phyloP scores from a whole-genome alignment of 2,888 invertebrate species.

The Tachina fera region DNA sequence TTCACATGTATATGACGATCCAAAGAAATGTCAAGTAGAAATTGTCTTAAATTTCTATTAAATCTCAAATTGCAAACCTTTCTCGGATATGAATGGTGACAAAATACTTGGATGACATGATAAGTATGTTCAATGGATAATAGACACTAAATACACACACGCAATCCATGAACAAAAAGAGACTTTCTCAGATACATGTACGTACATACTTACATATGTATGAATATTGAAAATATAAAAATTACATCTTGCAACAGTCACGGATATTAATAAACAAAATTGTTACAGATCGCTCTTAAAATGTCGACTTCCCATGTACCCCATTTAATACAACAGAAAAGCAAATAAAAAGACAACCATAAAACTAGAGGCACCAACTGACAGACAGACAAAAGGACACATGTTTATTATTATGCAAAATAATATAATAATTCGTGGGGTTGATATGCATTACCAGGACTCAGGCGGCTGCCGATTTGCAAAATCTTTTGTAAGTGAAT shows the following conservation, averaged over 20 bases:
- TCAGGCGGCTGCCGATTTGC: slow-evolving; percentile 17
- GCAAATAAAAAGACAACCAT: slow-evolving; percentile 41
- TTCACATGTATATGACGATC: too few relatives aligned
- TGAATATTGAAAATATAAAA: slow-evolving; percentile 65
- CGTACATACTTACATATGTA: too few relatives aligned
- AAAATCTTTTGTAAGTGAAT: slow-evolving; percentile 34
- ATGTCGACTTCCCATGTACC: slow-evolving; percentile 57
- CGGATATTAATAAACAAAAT: slow-evolving; percentile 62
- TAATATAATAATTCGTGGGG: slow-evolving; percentile 83
- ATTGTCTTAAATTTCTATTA: neutral
- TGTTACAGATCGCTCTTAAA: slow-evolving; percentile 18
- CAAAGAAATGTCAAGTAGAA: neutral
- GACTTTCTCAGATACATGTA: neutral
- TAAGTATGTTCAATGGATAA: slow-evolving; percentile 80
- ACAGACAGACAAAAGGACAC: slow-evolving; percentile 66
- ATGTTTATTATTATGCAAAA: slow-evolving; percentile 80
- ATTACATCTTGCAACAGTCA: slow-evolving; percentile 19
- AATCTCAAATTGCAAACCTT: neutral
- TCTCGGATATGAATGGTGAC: slow-evolving; percentile 20
- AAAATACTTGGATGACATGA: slow-evolving; percentile 71
- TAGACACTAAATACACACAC: slow-evolving; percentile 83
- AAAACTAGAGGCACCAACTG: slow-evolving; percentile 56
- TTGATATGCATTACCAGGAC: slow-evolving; percentile 68
- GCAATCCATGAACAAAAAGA: slow-evolving; percentile 75
- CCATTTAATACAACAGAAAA: slow-evolving; percentile 59